A percentile compares a stretch with the other conserved stretches of the same genome.
Conservation (phyloP, 1,140 invertebrate species). For the Drosophila parvula region DNA sequence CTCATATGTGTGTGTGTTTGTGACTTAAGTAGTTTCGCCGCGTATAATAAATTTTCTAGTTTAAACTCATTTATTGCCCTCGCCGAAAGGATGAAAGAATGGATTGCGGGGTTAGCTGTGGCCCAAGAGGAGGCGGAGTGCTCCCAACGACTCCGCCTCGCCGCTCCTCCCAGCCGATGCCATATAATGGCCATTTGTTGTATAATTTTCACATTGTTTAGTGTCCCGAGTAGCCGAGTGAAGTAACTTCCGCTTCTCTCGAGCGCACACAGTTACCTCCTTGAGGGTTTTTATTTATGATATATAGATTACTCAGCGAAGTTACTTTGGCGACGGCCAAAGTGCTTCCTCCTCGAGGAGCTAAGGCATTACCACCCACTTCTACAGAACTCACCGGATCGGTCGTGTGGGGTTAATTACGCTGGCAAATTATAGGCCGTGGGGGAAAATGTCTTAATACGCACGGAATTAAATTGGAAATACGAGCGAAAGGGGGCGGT, state of each 20-base stretch:
- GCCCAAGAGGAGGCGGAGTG: slow-evolving; percentile 7
- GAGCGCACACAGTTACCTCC: slow-evolving; percentile 14
- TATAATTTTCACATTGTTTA: slow-evolving; percentile 81
- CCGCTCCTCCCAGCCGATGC: slow-evolving; percentile 27
- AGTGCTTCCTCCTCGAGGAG: slow-evolving; percentile 21
- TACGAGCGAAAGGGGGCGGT: neutral
- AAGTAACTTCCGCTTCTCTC: slow-evolving; percentile 46
- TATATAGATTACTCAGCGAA: slow-evolving; percentile 59
- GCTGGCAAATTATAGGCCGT: slow-evolving; percentile 48
- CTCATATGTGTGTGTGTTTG: slow-evolving; percentile 14
- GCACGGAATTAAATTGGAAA: slow-evolving; percentile 31
- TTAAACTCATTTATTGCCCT: slow-evolving; percentile 80
- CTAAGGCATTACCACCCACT: slow-evolving; percentile 12
- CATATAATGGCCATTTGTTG: slow-evolving; percentile 75
- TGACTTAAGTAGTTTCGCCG: slow-evolving; percentile 76
- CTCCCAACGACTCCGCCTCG: slow-evolving; percentile 16
- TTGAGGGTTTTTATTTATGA: slow-evolving; percentile 69
- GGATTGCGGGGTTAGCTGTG: slow-evolving; percentile 23
- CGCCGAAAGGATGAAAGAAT: slow-evolving; percentile 52
- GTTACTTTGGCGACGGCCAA: slow-evolving; percentile 39
- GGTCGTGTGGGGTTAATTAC: slow-evolving; percentile 36
- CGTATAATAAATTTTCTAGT: slow-evolving; percentile 81
- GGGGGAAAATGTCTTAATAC: slow-evolving; percentile 45
- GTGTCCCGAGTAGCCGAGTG: slow-evolving; percentile 42
- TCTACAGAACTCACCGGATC: neutral